Conservation (phyloP, 2,113 vertebrate genomes). For the Capra hircus region DNA sequence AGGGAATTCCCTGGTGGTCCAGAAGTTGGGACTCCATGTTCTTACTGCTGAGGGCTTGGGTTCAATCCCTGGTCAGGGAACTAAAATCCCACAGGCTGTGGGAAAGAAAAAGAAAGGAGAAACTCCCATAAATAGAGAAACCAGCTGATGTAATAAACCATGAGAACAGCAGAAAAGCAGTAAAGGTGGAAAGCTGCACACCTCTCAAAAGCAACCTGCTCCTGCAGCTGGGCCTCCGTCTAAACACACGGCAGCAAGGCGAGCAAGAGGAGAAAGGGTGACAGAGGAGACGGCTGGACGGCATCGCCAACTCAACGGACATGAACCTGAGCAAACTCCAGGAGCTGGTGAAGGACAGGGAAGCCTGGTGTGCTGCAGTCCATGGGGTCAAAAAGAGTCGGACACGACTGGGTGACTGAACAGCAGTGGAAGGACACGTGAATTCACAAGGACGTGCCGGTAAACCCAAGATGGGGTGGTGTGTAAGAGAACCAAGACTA, state of each 20-base stretch:
- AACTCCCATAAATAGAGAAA: not conserved
- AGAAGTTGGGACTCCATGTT: not conserved
- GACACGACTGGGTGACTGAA: not conserved
- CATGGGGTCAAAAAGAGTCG: not conserved
- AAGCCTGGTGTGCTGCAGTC: not conserved
- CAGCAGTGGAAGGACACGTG: not conserved
- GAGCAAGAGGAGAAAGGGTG: not conserved
- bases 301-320: not conserved
- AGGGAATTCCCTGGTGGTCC: not conserved
- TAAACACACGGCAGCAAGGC: not conserved
- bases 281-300: not conserved
- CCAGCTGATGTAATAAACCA: not conserved
- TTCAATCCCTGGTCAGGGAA: not conserved
- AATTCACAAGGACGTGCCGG: rapidly evolving
- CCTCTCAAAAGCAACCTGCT: not conserved
- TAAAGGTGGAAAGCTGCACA: not conserved
- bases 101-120: not conserved
- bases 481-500: not conserved
- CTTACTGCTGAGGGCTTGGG: not conserved
- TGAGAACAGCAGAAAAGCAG: not conserved
- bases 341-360: not conserved
- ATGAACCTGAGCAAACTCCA: not conserved
- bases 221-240: not conserved
- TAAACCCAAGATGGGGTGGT: not conserved
- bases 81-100: not conserved